A percentile compares a stretch with the other conserved stretches of the same genome.
Conservation (phyloP, 2,797 vertebrate genomes). For the Parauchenoglanis punctatus region DNA sequence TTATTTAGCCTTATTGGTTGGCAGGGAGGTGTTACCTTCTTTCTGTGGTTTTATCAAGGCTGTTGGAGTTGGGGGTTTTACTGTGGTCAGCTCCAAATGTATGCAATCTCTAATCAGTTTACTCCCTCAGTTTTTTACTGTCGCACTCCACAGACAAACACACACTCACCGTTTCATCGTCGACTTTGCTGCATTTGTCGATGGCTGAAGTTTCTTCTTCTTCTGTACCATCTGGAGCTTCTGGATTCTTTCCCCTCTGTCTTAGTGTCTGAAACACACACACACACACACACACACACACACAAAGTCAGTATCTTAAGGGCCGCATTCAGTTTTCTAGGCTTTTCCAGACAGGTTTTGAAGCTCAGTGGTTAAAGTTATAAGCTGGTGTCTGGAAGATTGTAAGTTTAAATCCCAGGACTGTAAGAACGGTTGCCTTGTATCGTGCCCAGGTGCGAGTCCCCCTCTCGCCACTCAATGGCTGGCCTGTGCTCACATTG, state of each 20-base stretch:
- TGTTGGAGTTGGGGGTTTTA: not conserved
- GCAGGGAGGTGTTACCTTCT: not conserved
- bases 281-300: constrained; percentile 10
- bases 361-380: not conserved
- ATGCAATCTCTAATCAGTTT: not conserved
- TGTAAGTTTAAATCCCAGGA: not conserved
- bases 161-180: constrained; percentile 54
- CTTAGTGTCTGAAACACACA: constrained; percentile 52
- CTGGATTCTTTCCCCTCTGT: constrained; percentile 52
- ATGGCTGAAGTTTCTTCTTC: constrained; percentile 45
- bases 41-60: not conserved
- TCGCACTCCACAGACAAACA: not conserved
- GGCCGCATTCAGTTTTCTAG: not conserved
- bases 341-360: not conserved
- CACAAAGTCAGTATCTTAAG: not conserved
- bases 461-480: too few relatives aligned
- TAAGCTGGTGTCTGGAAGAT: not conserved
- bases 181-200: constrained; percentile 59
- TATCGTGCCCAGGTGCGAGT: too few relatives aligned
- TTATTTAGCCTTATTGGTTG: not conserved
- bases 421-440: not conserved
- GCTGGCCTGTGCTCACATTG: too few relatives aligned
- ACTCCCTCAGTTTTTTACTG: not conserved
- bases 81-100: not conserved
- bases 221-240: constrained; percentile 32